Evolutionary conservation across 2,797 vertebrate genomes (phyloP).

Genomic region (Lagorchestes hirsutus): DNA sequence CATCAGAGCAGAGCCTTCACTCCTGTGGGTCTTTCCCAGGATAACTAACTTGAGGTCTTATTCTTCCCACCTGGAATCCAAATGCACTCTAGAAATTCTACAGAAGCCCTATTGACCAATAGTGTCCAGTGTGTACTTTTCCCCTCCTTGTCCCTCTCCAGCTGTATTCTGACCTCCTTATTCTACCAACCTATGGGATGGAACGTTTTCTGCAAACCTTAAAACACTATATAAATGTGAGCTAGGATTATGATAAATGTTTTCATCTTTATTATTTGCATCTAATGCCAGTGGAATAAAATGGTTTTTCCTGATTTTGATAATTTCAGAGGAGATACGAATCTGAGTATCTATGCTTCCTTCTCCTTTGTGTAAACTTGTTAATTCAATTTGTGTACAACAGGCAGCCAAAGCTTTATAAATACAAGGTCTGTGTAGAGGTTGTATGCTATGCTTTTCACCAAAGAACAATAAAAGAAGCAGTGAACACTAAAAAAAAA

Average conservation of each 20-base stretch:
- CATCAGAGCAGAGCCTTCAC: background rate
- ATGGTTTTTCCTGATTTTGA: background rate
- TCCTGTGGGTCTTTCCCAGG: background rate
- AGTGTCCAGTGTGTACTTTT: too few species aligned
- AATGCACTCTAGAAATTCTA: background rate
- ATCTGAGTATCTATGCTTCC: background rate
- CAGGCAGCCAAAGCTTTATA: background rate
- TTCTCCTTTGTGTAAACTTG: slow-evolving; percentile 1
- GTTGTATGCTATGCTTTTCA: background rate
- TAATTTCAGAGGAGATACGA: background rate
- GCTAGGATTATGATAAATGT: too few species aligned
- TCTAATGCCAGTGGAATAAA: background rate
- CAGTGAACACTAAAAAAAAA: background rate
- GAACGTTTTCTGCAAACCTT: too few species aligned
- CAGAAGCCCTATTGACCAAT: background rate
- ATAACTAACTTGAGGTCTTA: too few species aligned
- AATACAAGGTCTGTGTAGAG: slow-evolving; percentile 6
- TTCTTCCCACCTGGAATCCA: background rate
- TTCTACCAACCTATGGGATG: too few species aligned
- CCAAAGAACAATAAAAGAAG: slow-evolving; percentile 45
- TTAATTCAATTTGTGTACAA: background rate
- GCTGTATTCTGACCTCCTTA: too few species aligned
- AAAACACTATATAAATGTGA: too few species aligned
- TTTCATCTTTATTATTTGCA: too few species aligned
- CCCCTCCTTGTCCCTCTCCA: background rate